These are phyloP conservation scores for Ostrea edulis DNA, from an alignment of 1,140 invertebrate genomes.

Conservation along the genomic window DNA sequence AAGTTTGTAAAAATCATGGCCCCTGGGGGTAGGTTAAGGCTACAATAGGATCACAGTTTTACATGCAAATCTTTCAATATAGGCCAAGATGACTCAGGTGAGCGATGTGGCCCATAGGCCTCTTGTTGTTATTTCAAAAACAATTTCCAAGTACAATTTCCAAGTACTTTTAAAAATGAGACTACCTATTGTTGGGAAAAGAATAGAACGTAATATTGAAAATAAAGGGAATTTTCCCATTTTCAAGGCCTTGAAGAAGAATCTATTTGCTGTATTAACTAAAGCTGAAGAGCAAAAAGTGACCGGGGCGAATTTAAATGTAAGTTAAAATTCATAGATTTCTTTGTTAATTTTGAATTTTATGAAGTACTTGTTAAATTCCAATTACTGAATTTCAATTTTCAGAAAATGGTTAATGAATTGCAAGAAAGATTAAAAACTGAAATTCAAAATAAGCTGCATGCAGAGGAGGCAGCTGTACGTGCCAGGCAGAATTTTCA, in stretches of 20 bases:
- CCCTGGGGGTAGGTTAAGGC: too few species aligned
- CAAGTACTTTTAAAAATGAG: too few species aligned
- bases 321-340: background rate
- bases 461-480: constrained; percentile 1
- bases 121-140: too few species aligned
- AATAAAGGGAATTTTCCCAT: background rate
- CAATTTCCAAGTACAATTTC: too few species aligned
- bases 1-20: too few species aligned
- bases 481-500: background rate
- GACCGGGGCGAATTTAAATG: background rate
- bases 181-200: too few species aligned
- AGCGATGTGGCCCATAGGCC: too few species aligned
- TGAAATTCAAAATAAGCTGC: background rate
- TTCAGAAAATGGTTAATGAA: background rate
- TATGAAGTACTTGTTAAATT: background rate
- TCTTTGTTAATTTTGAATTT: background rate
- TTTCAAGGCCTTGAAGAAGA: background rate
- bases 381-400: background rate
- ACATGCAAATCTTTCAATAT: too few species aligned
- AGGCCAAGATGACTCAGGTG: too few species aligned
- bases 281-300: constrained; percentile 20
- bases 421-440: background rate
- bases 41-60: too few species aligned
- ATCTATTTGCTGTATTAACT: background rate
- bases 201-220: background rate